Evolutionary conservation across 2,113 vertebrate species (phyloP).

Genomic region (Tonatia bakeri): DNA sequence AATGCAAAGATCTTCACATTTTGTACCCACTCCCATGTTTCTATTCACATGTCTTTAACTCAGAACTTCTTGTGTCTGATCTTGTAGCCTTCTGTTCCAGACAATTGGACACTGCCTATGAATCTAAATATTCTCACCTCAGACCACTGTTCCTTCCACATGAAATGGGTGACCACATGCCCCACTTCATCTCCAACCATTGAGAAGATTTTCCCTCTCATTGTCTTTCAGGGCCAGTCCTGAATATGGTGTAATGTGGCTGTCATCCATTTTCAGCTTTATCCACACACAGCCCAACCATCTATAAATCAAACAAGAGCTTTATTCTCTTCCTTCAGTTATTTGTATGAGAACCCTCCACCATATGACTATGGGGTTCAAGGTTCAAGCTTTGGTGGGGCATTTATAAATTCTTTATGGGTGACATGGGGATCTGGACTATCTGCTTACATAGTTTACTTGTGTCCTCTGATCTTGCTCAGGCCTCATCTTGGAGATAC

Average conservation of each 20-base stretch:
- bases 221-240: background rate
- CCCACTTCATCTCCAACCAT: background rate
- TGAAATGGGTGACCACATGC: background rate
- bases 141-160: background rate
- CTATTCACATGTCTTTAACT: background rate
- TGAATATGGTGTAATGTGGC: background rate
- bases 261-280: background rate
- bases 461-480: background rate
- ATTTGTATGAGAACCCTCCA: background rate
- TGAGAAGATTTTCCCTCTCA: slow-evolving; percentile 12
- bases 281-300: background rate
- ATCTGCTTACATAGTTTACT: background rate
- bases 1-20: background rate
- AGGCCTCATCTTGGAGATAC: background rate
- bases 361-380: background rate
- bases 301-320: slow-evolving; percentile 2
- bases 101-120: background rate
- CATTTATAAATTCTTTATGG: background rate
- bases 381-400: background rate
- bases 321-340: background rate
- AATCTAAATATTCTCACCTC: background rate
- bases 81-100: background rate
- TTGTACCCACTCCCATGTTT: background rate
- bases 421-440: background rate
- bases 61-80: background rate